These are phyloP conservation scores for Syngnathus acus DNA, from an alignment of 2,797 vertebrate species.

Conservation along the genomic window DNA sequence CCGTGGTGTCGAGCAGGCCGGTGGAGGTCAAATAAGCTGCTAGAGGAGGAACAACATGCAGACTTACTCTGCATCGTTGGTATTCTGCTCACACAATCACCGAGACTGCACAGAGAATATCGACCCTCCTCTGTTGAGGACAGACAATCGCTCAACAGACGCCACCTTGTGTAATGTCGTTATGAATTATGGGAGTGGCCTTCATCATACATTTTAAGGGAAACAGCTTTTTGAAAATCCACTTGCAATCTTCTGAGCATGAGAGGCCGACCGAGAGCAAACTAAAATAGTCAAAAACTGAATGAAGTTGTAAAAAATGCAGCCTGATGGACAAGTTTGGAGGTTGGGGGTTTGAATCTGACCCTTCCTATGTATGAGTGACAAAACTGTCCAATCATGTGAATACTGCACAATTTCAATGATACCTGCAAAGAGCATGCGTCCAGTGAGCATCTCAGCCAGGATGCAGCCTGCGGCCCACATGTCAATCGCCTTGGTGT, in stretches of 20 bases:
- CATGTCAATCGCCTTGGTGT: slow-evolving; percentile 99
- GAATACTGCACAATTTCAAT: no score
- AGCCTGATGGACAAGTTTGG: no score
- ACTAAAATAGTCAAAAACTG: background rate
- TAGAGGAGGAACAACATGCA: background rate
- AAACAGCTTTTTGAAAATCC: background rate
- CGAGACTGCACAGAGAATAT: background rate
- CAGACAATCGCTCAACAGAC: background rate
- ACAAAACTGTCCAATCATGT: no score
- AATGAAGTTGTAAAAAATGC: no score
- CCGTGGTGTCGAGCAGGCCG: background rate
- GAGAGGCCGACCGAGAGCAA: background rate
- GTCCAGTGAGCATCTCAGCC: slow-evolving; percentile 97
- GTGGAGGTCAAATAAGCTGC: slow-evolving; percentile 4
- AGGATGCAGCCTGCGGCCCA: slow-evolving; percentile 99
- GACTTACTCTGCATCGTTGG: slow-evolving; percentile 3
- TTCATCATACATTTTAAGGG: background rate
- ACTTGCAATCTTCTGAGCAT: background rate
- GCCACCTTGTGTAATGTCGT: background rate
- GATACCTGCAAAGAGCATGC: slow-evolving; percentile 95
- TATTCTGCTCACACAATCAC: slow-evolving; percentile 6
- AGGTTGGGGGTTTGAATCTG: no score
- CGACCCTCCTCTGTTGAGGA: background rate
- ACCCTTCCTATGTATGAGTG: no score
- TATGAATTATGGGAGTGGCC: background rate